Evolutionary conservation across 2,888 invertebrate species (phyloP), one percentile per base, ranked within the genome.

Genomic region (Dascillus cervinus): DNA sequence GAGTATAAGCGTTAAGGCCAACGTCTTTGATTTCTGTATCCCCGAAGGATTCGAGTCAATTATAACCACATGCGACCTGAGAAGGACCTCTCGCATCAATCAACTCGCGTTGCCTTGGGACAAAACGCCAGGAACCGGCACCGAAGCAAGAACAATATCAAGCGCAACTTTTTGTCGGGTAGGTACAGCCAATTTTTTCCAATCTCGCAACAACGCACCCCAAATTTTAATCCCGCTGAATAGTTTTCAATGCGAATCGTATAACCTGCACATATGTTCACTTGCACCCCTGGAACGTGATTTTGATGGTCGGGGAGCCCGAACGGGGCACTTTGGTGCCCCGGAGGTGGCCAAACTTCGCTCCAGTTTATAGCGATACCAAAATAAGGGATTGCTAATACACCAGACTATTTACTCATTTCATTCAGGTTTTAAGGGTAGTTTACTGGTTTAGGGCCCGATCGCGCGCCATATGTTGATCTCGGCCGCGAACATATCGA

Each of bases 241-340:
- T 64, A 62, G 55, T 60, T 65, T 62, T 59, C 61, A 64, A 63
- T 64, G 55, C 51, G 64, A 65, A 59, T 62, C 64, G 61, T 61
- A 65, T 65, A 63, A 62, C 62, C 62, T 55, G 60, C 65, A 64
- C 65, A 65, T 65, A 65, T 65, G 65, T 62, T 65, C 60, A 60
- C 50, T 54, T 60, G 48, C 52, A 52, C 55, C 49, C 46, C 38
- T 38, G 52, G 54, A 60, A 58, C 45, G 27, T 37, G 58, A 46
- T 55, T 50, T 57, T 29, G 58, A 52, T 41, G 17, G 13, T 19
- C 9, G 19, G 24, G 24, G 17, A 25, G 25, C 15, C 32, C 26
- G 21, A 28, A 20, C 6, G 6, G 6, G 10, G 3, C 4, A n/a
- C 2, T 12, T 2, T 22, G 22, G 23, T 10, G 19, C 13, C 20